A percentile compares a stretch with the other conserved stretches of the same genome.
Conservation (phyloP, 2,797 vertebrate genomes). For the Gambelia wislizenii region DNA sequence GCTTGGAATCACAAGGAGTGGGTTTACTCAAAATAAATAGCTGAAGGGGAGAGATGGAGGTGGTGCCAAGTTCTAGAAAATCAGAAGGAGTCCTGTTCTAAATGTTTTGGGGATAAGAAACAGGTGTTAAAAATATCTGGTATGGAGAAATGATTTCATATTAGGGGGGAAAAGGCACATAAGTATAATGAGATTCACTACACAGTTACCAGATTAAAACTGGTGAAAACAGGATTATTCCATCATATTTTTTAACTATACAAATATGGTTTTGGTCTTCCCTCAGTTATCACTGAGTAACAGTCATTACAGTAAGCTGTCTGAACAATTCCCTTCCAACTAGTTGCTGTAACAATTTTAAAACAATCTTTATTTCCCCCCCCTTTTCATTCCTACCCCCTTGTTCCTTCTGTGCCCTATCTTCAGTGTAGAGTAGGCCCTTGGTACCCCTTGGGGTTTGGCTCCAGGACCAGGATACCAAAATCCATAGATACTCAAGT, state of each 20-base stretch:
- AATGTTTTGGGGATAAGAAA: neutral
- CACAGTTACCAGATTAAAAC: neutral
- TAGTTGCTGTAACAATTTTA: neutral
- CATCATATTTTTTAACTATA: neutral
- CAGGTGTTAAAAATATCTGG: neutral
- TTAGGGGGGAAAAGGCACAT: neutral
- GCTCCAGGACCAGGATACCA: too few species aligned
- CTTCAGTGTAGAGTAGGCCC: too few species aligned
- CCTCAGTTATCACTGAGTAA: too few species aligned
- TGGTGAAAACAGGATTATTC: neutral
- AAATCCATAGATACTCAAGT: too few species aligned
- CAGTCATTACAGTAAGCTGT: too few species aligned
- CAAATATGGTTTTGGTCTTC: too few species aligned
- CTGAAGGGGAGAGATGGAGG: neutral
- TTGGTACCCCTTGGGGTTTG: too few species aligned
- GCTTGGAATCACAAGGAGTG: constrained; percentile 15
- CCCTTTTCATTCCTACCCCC: neutral
- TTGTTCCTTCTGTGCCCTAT: neutral
- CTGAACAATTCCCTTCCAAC: neutral
- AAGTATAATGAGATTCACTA: neutral
- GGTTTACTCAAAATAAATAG: neutral
- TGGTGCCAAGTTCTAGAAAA: neutral
- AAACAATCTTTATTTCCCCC: neutral
- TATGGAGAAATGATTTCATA: neutral
- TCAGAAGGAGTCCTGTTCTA: neutral